Base-by-base conservation (phyloP, 2,888 invertebrate species). In the Ichneumoninae sp. region DNA sequence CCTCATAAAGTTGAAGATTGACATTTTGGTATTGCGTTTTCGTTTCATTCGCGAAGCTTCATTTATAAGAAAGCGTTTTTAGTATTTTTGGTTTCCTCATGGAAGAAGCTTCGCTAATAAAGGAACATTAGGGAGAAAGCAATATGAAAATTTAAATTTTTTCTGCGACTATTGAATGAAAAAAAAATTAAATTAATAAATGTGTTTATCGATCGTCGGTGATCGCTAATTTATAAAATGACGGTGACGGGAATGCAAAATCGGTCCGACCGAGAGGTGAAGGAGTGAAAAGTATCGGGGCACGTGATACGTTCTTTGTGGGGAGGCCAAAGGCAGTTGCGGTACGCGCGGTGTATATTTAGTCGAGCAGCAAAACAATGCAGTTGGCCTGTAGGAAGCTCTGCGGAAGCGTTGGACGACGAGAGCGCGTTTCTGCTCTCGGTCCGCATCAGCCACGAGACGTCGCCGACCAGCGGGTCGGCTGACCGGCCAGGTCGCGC, bases 281-380 rank as follows among this genome's bases (percentile, higher is more conserved):
- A 90, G 89, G 89, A 87, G 89, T 88, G 89, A 90, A 90, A 90
- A 90, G 89, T 89, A 87, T 90, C 86, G 89, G 26, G 88, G 90
- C 91, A 91, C 90, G 91, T 90, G 90, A 90, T 82, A 81, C 85
- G 87, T 84, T 88, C 86, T 83, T 87, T 83, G 82, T 82, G 72
- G 80, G 40, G 50, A 72, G 85, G 92, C 90, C 91, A 90, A 86
- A 90, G 40, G 90, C 82, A 91, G 91, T 89, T 88, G 88, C 82
- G 90, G 91, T 91, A 89, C 89, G 91, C 88, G 85, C 30, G 86
- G 90, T 89, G 80, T 40, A 92, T 92, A 91, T 92, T 92, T 92
- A 92, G 92, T 91, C 90, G 66, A 75, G 80, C 88, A 86, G 88
- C 86, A 90, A 91, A 90, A 92, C 92, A 92, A 92, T 92, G 91